A percentile compares a stretch with the other conserved stretches of the same genome.
Conservation (phyloP, 2,113 vertebrate genomes). For the Pteropus alecto region DNA sequence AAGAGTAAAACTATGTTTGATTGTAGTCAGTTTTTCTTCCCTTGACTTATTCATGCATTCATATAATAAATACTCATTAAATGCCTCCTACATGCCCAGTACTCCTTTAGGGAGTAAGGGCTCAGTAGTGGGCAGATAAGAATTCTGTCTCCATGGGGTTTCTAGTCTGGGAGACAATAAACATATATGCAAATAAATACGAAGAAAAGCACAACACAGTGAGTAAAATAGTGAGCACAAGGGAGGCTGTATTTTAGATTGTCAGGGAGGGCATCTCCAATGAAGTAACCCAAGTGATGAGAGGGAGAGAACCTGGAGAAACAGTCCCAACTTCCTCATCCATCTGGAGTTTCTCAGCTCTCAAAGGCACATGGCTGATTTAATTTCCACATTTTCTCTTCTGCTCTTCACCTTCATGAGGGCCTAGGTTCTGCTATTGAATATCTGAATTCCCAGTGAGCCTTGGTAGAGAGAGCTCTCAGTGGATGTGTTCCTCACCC, state of each 20-base stretch:
- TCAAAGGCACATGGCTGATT: background rate
- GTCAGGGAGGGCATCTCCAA: background rate
- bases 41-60: background rate
- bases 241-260: background rate
- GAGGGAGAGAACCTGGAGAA: background rate
- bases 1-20: background rate
- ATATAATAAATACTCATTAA: background rate
- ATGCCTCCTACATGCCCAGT: background rate
- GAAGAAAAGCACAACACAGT: background rate
- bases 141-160: background rate
- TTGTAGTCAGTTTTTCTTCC: background rate
- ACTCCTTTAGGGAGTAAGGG: background rate
- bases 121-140: background rate
- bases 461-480: background rate
- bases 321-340: background rate
- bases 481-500: accelerated
- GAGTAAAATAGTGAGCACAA: background rate
- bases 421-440: background rate
- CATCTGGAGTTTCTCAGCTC: background rate
- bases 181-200: background rate
- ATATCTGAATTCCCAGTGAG: background rate
- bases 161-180: background rate
- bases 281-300: background rate
- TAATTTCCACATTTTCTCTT: background rate
- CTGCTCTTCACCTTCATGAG: background rate